Base-by-base conservation (phyloP, 1,140 invertebrate genomes). In the Atta colombica region DNA sequence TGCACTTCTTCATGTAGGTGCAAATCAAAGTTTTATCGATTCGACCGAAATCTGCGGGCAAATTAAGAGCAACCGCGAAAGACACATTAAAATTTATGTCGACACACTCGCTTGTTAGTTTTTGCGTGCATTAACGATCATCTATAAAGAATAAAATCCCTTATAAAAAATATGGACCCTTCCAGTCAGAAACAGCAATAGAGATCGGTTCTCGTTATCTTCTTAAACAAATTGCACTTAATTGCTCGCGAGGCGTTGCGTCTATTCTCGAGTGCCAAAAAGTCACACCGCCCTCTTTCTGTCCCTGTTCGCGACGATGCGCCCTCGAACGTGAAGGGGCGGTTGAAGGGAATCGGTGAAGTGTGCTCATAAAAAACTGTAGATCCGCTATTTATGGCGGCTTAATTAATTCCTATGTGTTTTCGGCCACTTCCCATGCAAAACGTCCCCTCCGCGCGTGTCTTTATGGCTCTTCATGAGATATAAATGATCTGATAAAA, bases 401-500 rank as follows among this genome's bases (percentile, higher is more conserved):
- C 45, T 92, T 93, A 94, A 94, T 93, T 94, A 94, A 94, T 94
- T 93, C 91, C 89, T 88, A 88, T 88, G 82, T 86, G 90, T 93
- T 93, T 91, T 90, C 89, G 87, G 71, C 89, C 87, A 88, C 91
- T 93, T 94, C 89, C 78, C 90, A 94, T 94, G 93, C 93, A 93
- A 93, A 86, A 91, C 88, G 81, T 84, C 81, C 85, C 71, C 51
- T 66, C 60, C 65, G 85, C 77, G 87, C 78, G 86, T 77, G 87
- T 90, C 90, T 94, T 93, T 94, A 93, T 91, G 91, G 87, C 80
- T 90, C 85, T 55, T 91, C 87, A 84, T 74, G 87, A 90, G 91
- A 91, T 92, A 94, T 93, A 94, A 93, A 93, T 92, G 93, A 93
- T 94, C 92, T 93, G 93, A 94, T 94, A 93, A 93, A 94, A 92